These are phyloP conservation scores for Neodiprion fabricii DNA, from an alignment of 1,140 invertebrate species.

Conservation along the genomic window DNA sequence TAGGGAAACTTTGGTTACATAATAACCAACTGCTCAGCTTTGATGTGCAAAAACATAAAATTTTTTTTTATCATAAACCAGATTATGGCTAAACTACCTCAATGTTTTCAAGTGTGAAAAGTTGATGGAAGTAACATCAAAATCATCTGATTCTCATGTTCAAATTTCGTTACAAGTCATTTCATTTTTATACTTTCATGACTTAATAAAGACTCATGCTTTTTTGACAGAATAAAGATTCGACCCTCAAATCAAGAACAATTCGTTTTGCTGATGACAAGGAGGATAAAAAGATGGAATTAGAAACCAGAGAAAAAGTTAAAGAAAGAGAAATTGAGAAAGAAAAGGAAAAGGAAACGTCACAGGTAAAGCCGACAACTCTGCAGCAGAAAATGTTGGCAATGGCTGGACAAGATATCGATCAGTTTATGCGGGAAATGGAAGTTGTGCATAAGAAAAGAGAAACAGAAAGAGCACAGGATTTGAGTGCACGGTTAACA, in stretches of 20 bases:
- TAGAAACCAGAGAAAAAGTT: slow-evolving; percentile 49
- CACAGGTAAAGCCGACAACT: slow-evolving; percentile 73
- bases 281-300: slow-evolving; percentile 58
- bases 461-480: slow-evolving; percentile 70
- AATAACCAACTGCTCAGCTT: too few relatives aligned
- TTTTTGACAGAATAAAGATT: slow-evolving; percentile 46
- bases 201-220: too few relatives aligned
- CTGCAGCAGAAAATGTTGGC: slow-evolving; percentile 85
- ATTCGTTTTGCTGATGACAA: slow-evolving; percentile 73
- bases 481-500: slow-evolving; percentile 65
- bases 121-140: too few relatives aligned
- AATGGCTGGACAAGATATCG: slow-evolving; percentile 88
- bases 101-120: too few relatives aligned
- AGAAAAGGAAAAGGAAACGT: neutral
- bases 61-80: too few relatives aligned
- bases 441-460: slow-evolving; percentile 82
- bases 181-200: too few relatives aligned
- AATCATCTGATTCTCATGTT: too few relatives aligned
- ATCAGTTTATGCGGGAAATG: slow-evolving; percentile 91
- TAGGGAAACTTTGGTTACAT: neutral
- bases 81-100: too few relatives aligned
- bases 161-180: too few relatives aligned
- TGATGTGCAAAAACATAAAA: too few relatives aligned
- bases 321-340: slow-evolving; percentile 54
- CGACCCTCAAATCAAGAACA: slow-evolving; percentile 62